These are phyloP conservation scores for Cyaniris semiargus DNA, from an alignment of 2,888 invertebrate genomes.

Conservation along the genomic window DNA sequence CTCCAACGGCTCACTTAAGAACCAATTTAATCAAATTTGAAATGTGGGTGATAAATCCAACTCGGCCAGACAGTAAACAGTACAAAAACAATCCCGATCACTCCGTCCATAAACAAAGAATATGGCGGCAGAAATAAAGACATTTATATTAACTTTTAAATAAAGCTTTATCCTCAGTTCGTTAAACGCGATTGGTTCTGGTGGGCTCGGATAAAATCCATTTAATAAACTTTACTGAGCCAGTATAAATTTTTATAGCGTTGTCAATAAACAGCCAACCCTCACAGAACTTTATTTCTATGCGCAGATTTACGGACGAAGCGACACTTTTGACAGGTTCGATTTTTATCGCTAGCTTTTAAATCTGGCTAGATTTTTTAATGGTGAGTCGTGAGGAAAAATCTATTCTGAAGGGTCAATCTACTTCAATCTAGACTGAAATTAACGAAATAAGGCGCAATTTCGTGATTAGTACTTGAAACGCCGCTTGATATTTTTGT, in stretches of 20 bases:
- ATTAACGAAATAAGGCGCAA: neutral
- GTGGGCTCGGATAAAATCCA: constrained; percentile 26
- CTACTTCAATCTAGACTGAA: too few relatives aligned
- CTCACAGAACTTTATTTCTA: constrained; percentile 7
- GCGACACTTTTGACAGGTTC: neutral
- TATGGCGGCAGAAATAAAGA: constrained; percentile 2
- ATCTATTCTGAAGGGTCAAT: neutral
- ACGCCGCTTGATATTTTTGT: neutral
- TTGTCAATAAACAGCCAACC: constrained; percentile 25
- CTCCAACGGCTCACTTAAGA: neutral
- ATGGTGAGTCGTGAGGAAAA: neutral
- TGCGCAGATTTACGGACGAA: constrained; percentile 1
- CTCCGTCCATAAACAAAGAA: constrained; percentile 5
- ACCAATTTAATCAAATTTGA: neutral
- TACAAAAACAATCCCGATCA: neutral
- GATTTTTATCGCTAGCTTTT: constrained; percentile 1
- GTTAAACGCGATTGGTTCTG: constrained; percentile 25
- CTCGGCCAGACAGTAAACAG: neutral
- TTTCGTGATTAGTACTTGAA: neutral
- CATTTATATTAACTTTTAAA: constrained; percentile 17
- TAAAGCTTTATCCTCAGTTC: constrained; percentile 8
- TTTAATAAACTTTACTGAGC: constrained; percentile 22
- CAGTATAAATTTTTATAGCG: constrained; percentile 24
- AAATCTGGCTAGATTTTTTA: neutral
- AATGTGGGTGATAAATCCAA: neutral